Conservation (phyloP, 2,797 vertebrate genomes). For the Protosalanx chinensis region DNA sequence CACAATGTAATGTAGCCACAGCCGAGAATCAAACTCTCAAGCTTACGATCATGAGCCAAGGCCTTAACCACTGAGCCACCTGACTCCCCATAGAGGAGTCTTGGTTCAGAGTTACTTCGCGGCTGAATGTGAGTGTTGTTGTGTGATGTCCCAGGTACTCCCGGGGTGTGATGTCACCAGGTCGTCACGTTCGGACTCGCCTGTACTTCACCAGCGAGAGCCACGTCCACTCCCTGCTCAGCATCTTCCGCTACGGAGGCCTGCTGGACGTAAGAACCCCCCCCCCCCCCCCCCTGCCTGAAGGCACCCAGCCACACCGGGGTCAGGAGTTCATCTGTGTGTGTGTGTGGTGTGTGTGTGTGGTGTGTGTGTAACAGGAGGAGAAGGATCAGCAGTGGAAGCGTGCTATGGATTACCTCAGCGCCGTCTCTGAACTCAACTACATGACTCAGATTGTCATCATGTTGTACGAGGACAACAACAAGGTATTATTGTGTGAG, state of each 20-base stretch:
- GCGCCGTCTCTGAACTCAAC: constrained; percentile 96
- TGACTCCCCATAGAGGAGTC: too few relatives aligned
- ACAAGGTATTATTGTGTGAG: constrained; percentile 74
- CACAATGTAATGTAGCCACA: too few relatives aligned
- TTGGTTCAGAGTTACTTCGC: background rate
- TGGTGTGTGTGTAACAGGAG: constrained; percentile 73
- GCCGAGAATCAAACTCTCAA: too few relatives aligned
- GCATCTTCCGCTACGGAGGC: constrained; percentile 93
- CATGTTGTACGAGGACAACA: constrained; percentile 99
- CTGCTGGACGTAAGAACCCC: constrained; percentile 85
- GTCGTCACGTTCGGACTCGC: constrained; percentile 91
- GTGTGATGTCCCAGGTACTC: constrained; percentile 80
- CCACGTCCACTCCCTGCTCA: constrained; percentile 95
- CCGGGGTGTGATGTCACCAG: constrained; percentile 92
- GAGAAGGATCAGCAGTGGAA: constrained; percentile 96
- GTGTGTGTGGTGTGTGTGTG: background rate
- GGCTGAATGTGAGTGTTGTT: background rate
- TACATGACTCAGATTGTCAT: constrained; percentile 99
- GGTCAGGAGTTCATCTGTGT: background rate
- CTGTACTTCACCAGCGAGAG: constrained; percentile 98
- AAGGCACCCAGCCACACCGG: background rate
- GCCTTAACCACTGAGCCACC: too few relatives aligned
- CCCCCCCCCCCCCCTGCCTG: background rate
- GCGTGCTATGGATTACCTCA: constrained; percentile 95
- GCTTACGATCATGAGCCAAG: too few relatives aligned